phyloP scores from a whole-genome alignment of 1,140 invertebrate genomes.

The Harpegnathos saltator region DNA sequence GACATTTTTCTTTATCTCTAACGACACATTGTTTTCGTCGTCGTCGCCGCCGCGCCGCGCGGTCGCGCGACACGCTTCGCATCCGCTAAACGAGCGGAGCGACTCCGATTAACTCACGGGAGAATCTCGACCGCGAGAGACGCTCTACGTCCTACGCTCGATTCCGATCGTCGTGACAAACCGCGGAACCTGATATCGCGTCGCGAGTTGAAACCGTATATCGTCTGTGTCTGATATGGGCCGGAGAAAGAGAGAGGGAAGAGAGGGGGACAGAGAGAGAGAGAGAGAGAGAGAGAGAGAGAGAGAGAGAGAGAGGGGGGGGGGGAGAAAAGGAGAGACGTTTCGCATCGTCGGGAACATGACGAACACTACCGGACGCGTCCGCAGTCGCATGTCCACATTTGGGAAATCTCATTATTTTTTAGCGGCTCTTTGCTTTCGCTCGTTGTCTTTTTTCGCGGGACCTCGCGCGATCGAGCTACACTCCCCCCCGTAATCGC shows the following conservation, averaged over 20 bases:
- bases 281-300: no score
- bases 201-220: constrained; percentile 57
- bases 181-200: constrained; percentile 57
- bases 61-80: neutral
- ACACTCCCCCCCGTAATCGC: no score
- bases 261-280: no score
- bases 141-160: neutral
- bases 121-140: neutral
- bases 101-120: constrained; percentile 18
- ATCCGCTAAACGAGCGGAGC: constrained; percentile 7
- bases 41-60: neutral
- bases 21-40: neutral
- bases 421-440: no score
- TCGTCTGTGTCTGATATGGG: constrained; percentile 36
- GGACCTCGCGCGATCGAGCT: no score
- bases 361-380: no score
- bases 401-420: no score
- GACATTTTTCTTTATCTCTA: neutral
- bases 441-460: no score
- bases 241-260: neutral
- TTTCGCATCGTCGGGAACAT: neutral
- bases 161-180: constrained; percentile 37
- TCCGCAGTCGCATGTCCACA: no score
- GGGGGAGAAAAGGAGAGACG: neutral
- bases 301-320: no score